These are phyloP conservation scores for Micrasema minimum DNA, from an alignment of 1,140 invertebrate genomes.

Conservation along the genomic window DNA sequence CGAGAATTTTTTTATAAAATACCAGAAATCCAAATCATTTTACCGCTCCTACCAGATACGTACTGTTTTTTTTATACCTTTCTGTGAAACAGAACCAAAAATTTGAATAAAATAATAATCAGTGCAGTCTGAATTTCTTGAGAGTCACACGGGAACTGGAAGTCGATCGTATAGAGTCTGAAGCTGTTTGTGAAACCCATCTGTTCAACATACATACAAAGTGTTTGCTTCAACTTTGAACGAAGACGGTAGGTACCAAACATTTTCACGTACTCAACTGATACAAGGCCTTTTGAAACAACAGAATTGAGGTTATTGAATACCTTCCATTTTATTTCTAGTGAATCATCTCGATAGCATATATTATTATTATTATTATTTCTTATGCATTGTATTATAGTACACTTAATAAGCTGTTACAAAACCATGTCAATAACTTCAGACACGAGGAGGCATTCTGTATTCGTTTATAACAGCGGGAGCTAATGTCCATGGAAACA, in stretches of 20 bases:
- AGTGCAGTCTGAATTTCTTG: too few relatives aligned
- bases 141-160: too few relatives aligned
- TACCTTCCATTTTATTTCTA: slow-evolving; percentile 47
- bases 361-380: slow-evolving; percentile 46
- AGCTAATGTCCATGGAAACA: slow-evolving; percentile 39
- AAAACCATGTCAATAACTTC: slow-evolving; percentile 30
- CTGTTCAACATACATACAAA: too few relatives aligned
- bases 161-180: too few relatives aligned
- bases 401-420: slow-evolving; percentile 36
- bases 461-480: slow-evolving; percentile 37
- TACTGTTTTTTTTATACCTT: background rate
- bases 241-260: too few relatives aligned
- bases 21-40: too few relatives aligned
- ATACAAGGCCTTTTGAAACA: slow-evolving; percentile 22
- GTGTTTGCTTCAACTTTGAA: too few relatives aligned
- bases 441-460: background rate
- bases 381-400: slow-evolving; percentile 35
- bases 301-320: slow-evolving; percentile 35
- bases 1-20: slow-evolving; percentile 4
- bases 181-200: too few relatives aligned
- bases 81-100: too few relatives aligned
- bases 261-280: background rate
- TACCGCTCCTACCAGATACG: background rate
- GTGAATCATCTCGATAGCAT: slow-evolving; percentile 46
- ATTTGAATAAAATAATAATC: too few relatives aligned